Conservation (phyloP, 53 echinoderm and acorn worm genomes). For the Echinometra lucunter region DNA sequence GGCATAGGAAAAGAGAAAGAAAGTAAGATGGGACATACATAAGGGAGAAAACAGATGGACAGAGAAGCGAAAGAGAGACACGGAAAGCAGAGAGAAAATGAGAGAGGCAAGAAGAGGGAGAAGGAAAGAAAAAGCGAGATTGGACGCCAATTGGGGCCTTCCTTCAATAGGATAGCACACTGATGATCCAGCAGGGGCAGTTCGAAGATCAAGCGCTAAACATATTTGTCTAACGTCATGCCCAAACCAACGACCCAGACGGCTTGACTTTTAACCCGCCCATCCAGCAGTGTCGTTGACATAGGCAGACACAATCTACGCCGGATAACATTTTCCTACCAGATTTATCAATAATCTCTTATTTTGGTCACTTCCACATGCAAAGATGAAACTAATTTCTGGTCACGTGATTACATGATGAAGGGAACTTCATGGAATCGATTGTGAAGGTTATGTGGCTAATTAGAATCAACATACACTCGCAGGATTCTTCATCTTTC, state of each 20-base stretch:
- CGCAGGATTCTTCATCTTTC: no score
- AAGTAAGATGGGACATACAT: background rate
- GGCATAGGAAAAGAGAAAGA: background rate
- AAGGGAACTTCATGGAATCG: no score
- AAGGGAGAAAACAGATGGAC: background rate
- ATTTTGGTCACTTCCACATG: constrained; percentile 3
- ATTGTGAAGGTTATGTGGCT: no score
- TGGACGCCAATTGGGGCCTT: background rate
- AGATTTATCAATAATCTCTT: background rate
- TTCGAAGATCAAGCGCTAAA: constrained; percentile 58
- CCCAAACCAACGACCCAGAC: constrained; percentile 43
- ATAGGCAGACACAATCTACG: background rate
- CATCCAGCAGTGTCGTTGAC: constrained; percentile 22
- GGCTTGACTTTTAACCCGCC: constrained; percentile 38
- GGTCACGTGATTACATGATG: no score
- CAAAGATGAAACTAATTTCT: no score
- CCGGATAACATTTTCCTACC: constrained; percentile 14
- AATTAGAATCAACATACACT: no score
- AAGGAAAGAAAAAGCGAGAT: background rate
- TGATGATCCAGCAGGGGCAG: constrained; percentile 21
- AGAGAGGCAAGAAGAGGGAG: background rate
- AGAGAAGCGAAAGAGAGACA: background rate
- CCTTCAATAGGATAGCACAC: background rate
- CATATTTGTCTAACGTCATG: constrained; percentile 56
- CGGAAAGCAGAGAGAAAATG: background rate